Evolutionary conservation across 2,797 vertebrate species (phyloP).

Genomic region (Tarsius wallacei): DNA sequence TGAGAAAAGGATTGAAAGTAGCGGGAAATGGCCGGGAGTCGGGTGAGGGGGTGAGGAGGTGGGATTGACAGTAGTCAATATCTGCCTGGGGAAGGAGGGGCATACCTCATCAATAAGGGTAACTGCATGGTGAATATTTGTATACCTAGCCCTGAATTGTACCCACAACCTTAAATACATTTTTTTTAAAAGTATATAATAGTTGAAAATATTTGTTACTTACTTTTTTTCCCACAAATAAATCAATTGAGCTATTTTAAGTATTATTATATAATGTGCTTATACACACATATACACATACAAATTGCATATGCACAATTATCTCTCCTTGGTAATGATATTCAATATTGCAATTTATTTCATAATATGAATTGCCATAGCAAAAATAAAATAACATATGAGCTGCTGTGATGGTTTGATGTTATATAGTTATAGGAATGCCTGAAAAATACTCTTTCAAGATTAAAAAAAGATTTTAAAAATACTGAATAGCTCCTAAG

Average conservation of each 20-base stretch:
- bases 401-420: not conserved
- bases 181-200: not conserved
- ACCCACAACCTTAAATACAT: too few species aligned
- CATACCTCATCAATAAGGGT: too few species aligned
- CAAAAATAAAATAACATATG: not conserved
- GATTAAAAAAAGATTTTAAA: not conserved
- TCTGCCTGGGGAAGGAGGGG: too few species aligned
- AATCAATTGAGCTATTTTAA: slow-evolving; percentile 5
- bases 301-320: not conserved
- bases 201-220: not conserved
- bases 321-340: not conserved
- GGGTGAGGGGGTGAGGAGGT: too few species aligned
- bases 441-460: not conserved
- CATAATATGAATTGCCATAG: not conserved
- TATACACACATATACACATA: not conserved
- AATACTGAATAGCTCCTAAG: not conserved
- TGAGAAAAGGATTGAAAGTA: too few species aligned
- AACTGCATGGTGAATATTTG: too few species aligned
- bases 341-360: not conserved
- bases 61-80: too few species aligned
- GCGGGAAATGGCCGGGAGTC: too few species aligned
- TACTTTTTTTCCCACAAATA: not conserved
- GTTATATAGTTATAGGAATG: not conserved
- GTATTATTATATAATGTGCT: not conserved
- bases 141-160: too few species aligned